Base-by-base conservation (phyloP, 2,113 vertebrate genomes). In the Sturnira hondurensis region DNA sequence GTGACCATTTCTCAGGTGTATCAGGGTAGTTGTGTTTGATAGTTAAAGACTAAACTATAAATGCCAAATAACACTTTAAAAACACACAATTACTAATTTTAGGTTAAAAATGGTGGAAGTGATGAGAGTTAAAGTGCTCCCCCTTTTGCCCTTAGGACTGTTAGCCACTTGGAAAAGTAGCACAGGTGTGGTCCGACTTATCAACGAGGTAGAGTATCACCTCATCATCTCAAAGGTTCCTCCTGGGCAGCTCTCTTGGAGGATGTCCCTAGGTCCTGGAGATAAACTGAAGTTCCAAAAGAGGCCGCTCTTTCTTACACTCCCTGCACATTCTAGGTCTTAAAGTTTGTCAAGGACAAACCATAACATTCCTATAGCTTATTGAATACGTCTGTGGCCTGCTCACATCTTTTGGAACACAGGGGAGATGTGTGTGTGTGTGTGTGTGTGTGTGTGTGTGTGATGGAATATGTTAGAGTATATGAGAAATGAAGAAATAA, bases 131-230 rank as follows among this genome's bases (percentile, higher is more conserved):
- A 78, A 84, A 70, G 33, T 2, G 26, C 2, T 19, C 5, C 5
- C 1, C 0, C 24, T 10, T 88, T 19, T n/a, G 50, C 36, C 28
- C 7, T 70, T 20, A 63, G 43, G 36, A 83, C 36, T 31, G 41
- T 73, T 50, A 33, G 22, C 20, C 28, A 38, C 31, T 67, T 58
- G 71, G 68, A 20, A 84, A 63, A n/a, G n/a, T 13, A 13, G 47
- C 1, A 38, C 4, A 56, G 16, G n/a, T 38, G 20, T 2, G 71
- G 4, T 70, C 16, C 28, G 19, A 26, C 31, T 70, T 45, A 13
- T 4, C 41, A 9, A 45, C 10, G 11, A 33, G 19, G 28, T 12
- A 8, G 4, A 4, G 19, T 33, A 4, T 38, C 19, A 0, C 17
- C 52, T 26, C 8, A 28, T 67, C 36, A 45, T 33, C 28, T 14